Percentiles rank a stretch among this genome's conserved stretches.
Evolutionary conservation across 2,113 vertebrate species (phyloP).

Genomic region (Neolamprologus cancellatus): DNA sequence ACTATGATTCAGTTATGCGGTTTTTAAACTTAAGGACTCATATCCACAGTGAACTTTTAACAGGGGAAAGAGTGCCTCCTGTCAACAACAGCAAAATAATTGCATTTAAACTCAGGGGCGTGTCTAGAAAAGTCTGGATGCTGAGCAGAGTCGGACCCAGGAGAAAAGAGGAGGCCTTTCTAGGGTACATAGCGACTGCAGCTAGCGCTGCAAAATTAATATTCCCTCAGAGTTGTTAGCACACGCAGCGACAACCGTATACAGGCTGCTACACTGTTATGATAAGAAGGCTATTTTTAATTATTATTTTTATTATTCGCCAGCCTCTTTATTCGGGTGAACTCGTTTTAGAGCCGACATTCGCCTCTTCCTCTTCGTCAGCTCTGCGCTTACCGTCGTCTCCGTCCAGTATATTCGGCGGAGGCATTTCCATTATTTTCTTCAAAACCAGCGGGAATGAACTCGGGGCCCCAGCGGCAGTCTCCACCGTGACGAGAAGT

Average conservation of each 20-base stretch:
- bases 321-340: neutral
- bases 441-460: conserved; percentile 81
- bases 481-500: conserved; percentile 20
- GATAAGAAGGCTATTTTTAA: neutral
- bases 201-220: neutral
- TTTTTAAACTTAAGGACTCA: neutral
- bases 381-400: conserved; percentile 58
- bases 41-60: neutral
- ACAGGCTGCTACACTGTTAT: neutral
- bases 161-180: neutral
- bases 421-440: conserved; percentile 88
- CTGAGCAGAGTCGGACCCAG: neutral
- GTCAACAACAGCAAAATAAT: neutral
- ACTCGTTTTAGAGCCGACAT: neutral
- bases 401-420: conserved; percentile 66
- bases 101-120: neutral
- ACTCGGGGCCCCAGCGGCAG: conserved; percentile 32
- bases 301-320: neutral
- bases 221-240: neutral
- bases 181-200: neutral
- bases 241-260: neutral
- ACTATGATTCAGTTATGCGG: neutral
- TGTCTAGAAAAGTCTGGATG: neutral
- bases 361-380: fast-evolving
- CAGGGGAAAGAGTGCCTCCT: neutral